Evolutionary conservation across 2,797 vertebrate species (phyloP).

Genomic region (Botia kubotai): DNA sequence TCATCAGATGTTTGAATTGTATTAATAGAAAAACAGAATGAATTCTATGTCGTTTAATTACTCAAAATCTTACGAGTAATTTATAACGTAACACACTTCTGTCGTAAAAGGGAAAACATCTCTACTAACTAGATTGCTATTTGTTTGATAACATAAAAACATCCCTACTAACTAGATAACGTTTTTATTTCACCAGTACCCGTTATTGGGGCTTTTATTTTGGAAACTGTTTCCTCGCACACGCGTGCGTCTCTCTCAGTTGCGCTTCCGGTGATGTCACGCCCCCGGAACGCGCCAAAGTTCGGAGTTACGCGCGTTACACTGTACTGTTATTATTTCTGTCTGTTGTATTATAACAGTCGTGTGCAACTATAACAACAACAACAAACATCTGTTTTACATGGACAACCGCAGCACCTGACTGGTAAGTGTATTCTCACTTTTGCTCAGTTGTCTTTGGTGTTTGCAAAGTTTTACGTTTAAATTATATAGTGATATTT

Average conservation of each 20-base stretch:
- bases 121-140: too few species aligned
- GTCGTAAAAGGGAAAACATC: background rate
- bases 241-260: background rate
- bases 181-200: background rate
- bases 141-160: background rate
- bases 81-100: background rate
- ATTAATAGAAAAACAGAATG: too few species aligned
- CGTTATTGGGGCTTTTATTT: conserved; percentile 5
- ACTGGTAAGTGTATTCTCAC: background rate
- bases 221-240: background rate
- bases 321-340: background rate
- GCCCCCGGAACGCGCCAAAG: conserved; percentile 33
- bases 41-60: too few species aligned
- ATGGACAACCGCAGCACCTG: background rate
- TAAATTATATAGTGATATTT: background rate
- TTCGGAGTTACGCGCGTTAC: background rate
- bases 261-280: conserved; percentile 22
- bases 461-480: background rate
- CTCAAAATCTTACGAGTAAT: too few species aligned
- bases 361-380: background rate
- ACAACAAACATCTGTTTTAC: background rate
- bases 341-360: background rate
- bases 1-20: too few species aligned
- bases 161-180: background rate
- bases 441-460: too few species aligned